phyloP scores from a whole-genome alignment of 2,113 vertebrate species.

The Rhinolophus ferrumequinum region DNA sequence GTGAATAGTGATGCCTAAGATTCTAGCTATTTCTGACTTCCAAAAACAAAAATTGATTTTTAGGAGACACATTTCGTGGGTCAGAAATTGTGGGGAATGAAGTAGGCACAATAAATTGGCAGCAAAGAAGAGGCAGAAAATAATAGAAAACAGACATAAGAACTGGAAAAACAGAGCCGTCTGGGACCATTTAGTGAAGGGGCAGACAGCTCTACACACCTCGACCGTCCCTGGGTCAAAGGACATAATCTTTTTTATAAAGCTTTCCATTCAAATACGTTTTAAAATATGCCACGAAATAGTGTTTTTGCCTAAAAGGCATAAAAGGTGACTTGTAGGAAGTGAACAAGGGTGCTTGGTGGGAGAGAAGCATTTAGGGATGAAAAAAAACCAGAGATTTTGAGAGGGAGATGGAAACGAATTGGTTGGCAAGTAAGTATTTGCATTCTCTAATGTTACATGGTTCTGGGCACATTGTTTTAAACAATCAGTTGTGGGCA shows the following conservation, averaged over 20 bases:
- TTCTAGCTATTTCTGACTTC: constrained; percentile 55
- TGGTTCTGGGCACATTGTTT: not conserved
- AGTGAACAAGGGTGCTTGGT: not conserved
- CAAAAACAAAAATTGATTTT: constrained; percentile 64
- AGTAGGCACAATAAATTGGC: constrained; percentile 59
- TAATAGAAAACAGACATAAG: constrained; percentile 67
- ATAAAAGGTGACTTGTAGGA: not conserved
- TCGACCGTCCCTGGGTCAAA: constrained; percentile 31
- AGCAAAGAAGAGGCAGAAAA: constrained; percentile 43
- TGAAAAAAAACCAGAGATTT: not conserved
- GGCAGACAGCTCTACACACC: constrained; percentile 56
- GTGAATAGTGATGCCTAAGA: not conserved
- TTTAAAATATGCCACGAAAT: constrained; percentile 37
- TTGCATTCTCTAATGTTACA: not conserved
- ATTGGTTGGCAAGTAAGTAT: not conserved
- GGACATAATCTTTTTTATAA: constrained; percentile 58
- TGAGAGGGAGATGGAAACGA: not conserved
- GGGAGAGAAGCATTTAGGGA: not conserved
- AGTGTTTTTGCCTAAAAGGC: constrained; percentile 8
- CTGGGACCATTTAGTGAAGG: constrained; percentile 66
- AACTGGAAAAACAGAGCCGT: not conserved
- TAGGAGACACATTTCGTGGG: constrained; percentile 43
- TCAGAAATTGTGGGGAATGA: constrained; percentile 57
- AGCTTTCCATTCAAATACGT: constrained; percentile 47
- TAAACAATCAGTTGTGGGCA: not conserved